These are phyloP conservation scores for Microcebus jonahi DNA, from an alignment of 2,113 vertebrate genomes.

Conservation along the genomic window DNA sequence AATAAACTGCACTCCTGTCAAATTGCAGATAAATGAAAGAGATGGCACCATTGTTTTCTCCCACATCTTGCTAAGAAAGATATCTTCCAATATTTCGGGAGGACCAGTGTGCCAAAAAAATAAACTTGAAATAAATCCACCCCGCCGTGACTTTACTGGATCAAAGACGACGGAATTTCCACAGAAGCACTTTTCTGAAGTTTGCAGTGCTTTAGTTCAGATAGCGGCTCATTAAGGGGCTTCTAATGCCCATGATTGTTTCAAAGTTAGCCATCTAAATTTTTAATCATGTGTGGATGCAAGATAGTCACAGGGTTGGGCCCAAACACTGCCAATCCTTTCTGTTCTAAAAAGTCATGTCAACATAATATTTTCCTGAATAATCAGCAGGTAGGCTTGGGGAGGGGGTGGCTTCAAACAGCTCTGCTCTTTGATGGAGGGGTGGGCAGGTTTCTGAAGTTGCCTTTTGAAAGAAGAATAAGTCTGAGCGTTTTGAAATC, in stretches of 20 bases:
- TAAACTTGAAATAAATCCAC: slow-evolving; percentile 90
- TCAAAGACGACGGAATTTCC: slow-evolving; percentile 90
- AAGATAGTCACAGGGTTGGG: slow-evolving; percentile 87
- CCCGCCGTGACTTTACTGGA: slow-evolving; percentile 92
- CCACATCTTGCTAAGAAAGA: slow-evolving; percentile 88
- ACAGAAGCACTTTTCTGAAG: slow-evolving; percentile 90
- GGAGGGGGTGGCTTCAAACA: slow-evolving; percentile 68
- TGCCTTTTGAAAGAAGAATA: slow-evolving; percentile 71
- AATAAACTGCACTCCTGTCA: slow-evolving; percentile 90
- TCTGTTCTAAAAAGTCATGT: slow-evolving; percentile 86
- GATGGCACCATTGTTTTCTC: slow-evolving; percentile 87
- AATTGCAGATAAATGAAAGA: slow-evolving; percentile 89
- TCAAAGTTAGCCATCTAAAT: slow-evolving; percentile 95
- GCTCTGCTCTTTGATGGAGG: slow-evolving; percentile 56
- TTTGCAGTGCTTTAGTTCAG: slow-evolving; percentile 90
- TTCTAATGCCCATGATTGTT: slow-evolving; percentile 93
- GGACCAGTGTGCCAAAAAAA: slow-evolving; percentile 88
- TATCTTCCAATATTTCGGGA: slow-evolving; percentile 89
- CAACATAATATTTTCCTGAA: slow-evolving; percentile 83
- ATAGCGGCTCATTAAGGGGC: slow-evolving; percentile 94
- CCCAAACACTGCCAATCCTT: slow-evolving; percentile 78
- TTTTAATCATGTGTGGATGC: slow-evolving; percentile 92
- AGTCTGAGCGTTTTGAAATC: slow-evolving; percentile 71
- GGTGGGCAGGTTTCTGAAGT: slow-evolving; percentile 64
- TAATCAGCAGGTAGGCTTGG: slow-evolving; percentile 83